Evolutionary conservation across 2,797 vertebrate species (phyloP).

Genomic region (Eulemur rubriventer): DNA sequence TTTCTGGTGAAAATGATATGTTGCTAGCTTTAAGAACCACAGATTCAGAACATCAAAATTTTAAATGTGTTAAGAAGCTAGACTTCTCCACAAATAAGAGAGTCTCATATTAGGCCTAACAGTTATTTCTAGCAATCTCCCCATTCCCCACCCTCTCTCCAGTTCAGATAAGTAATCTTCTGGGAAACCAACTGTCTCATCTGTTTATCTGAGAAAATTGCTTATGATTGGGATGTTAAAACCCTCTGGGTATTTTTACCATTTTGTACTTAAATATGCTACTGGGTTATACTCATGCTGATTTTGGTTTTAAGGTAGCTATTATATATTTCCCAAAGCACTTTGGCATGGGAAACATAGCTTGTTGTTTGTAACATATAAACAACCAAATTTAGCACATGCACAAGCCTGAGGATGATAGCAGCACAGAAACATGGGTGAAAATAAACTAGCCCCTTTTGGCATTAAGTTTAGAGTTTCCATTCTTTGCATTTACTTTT

Average conservation of each 20-base stretch:
- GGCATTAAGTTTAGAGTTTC: background rate
- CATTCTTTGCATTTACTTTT: background rate
- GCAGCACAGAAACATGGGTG: background rate
- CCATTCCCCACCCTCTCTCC: background rate
- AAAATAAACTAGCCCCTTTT: background rate
- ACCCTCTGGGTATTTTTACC: background rate
- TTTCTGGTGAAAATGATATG: background rate
- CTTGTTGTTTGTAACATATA: conserved; percentile 10
- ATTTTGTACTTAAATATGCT: conserved; percentile 19
- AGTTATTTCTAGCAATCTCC: background rate
- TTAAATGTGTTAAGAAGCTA: background rate
- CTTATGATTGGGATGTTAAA: background rate
- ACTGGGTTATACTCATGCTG: background rate
- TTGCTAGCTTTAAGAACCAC: background rate
- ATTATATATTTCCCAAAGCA: conserved; percentile 1
- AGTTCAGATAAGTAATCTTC: background rate
- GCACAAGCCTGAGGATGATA: background rate
- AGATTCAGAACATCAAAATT: background rate
- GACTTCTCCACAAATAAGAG: background rate
- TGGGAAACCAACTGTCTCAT: background rate
- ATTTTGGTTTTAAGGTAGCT: background rate
- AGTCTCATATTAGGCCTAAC: background rate
- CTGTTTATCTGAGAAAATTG: conserved; percentile 27
- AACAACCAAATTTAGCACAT: background rate
- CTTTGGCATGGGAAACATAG: background rate